Evolutionary conservation across 2,797 vertebrate genomes (phyloP).

Genomic region (Helicolenus hilgendorfi): DNA sequence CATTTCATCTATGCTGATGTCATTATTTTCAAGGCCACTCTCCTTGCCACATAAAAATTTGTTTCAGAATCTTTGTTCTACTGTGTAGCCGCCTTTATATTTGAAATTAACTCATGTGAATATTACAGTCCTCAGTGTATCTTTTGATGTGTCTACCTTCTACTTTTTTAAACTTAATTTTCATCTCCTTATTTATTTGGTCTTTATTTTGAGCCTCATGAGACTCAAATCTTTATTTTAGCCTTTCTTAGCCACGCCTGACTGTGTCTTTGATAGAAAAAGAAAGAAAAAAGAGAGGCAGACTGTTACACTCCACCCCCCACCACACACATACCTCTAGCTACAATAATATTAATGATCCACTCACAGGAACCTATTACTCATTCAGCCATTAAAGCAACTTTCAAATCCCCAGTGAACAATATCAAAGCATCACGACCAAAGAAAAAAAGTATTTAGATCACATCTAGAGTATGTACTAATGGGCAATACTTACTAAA

Average conservation of each 20-base stretch:
- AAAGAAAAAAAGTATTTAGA: conserved; percentile 11
- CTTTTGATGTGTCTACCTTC: background rate
- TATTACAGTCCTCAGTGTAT: background rate
- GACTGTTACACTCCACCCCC: conserved; percentile 14
- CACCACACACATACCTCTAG: conserved; percentile 33
- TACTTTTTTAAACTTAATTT: background rate
- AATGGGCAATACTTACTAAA: conserved; percentile 28
- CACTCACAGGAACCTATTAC: conserved; percentile 45
- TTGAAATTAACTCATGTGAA: background rate
- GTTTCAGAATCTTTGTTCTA: background rate
- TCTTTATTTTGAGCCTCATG: conserved; percentile 51
- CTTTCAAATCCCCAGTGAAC: conserved; percentile 38
- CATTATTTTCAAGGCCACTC: background rate
- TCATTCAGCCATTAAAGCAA: conserved; percentile 56
- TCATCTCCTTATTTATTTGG: conserved; percentile 30
- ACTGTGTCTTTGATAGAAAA: background rate
- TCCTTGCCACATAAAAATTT: background rate
- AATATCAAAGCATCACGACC: conserved; percentile 12
- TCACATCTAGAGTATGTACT: conserved; percentile 20
- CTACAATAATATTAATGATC: conserved; percentile 70
- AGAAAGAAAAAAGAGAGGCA: background rate
- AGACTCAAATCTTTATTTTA: conserved; percentile 48
- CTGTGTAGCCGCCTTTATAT: background rate
- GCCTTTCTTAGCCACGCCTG: conserved; percentile 46
- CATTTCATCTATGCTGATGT: background rate